phyloP scores from a whole-genome alignment of 2,113 vertebrate genomes.

The Misgurnus anguillicaudatus region DNA sequence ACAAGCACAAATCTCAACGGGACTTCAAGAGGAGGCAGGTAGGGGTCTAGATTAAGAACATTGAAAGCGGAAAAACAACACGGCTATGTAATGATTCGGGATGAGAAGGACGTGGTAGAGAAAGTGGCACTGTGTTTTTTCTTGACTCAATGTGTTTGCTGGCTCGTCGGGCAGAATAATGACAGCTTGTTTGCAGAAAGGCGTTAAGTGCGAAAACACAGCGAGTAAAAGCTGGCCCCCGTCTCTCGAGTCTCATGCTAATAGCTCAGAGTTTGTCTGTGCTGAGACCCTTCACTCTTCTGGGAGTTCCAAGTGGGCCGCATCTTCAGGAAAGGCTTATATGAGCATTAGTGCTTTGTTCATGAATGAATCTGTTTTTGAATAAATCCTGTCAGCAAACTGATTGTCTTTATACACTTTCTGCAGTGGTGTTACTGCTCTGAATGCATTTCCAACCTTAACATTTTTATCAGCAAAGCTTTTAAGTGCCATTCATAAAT shows the following conservation, averaged over 20 bases:
- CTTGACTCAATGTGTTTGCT: slow-evolving; percentile 76
- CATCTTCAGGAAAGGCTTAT: slow-evolving; percentile 58
- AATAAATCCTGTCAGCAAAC: too few species aligned
- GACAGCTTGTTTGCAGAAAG: slow-evolving; percentile 74
- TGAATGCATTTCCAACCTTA: too few species aligned
- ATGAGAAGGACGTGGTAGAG: slow-evolving; percentile 57
- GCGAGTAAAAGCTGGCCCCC: slow-evolving; percentile 63
- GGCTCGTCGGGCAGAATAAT: slow-evolving; percentile 75
- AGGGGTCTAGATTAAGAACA: slow-evolving; percentile 29
- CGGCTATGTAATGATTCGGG: slow-evolving; percentile 56
- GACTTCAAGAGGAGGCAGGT: slow-evolving; percentile 23
- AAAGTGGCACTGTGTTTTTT: slow-evolving; percentile 57
- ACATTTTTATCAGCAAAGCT: too few species aligned
- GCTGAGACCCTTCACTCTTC: slow-evolving; percentile 42
- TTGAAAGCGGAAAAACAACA: slow-evolving; percentile 54
- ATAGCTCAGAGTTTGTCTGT: slow-evolving; percentile 58
- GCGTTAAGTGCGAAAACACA: slow-evolving; percentile 66
- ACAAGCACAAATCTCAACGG: neutral
- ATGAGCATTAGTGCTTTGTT: slow-evolving; percentile 64
- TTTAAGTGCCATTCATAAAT: too few species aligned
- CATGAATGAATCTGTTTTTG: slow-evolving; percentile 7
- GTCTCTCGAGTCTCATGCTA: slow-evolving; percentile 67
- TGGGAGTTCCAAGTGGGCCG: slow-evolving; percentile 37
- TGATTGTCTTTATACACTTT: too few species aligned
- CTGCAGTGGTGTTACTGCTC: too few species aligned